Conservation (phyloP, 1,140 invertebrate species). For the Lepidurus arcticus region DNA sequence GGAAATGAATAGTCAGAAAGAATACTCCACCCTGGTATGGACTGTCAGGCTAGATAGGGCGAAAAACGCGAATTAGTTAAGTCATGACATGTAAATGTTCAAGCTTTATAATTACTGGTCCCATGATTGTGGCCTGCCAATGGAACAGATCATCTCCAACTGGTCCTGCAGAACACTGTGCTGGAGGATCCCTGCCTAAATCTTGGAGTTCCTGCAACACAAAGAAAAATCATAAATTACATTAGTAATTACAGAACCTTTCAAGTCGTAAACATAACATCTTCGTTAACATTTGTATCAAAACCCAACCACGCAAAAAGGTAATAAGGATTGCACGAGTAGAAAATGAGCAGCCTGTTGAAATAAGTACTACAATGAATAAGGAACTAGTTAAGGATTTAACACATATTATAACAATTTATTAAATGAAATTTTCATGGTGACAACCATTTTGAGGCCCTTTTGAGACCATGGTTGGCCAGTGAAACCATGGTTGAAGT, state of each 20-base stretch:
- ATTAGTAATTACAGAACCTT: no score
- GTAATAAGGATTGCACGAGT: no score
- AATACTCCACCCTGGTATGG: slow-evolving; percentile 99
- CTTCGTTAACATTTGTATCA: no score
- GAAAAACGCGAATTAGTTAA: slow-evolving; percentile 30
- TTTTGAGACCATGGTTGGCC: neutral
- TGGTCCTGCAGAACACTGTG: slow-evolving; percentile 96
- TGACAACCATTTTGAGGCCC: neutral
- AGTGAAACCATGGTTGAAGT: neutral
- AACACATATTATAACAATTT: neutral
- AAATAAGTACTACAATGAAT: slow-evolving; percentile 43
- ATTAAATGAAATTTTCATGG: neutral
- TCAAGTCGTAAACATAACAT: no score
- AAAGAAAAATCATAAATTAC: slow-evolving; percentile 32
- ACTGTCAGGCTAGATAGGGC: slow-evolving; percentile 79
- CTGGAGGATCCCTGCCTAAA: slow-evolving; percentile 94
- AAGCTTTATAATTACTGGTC: slow-evolving; percentile 72
- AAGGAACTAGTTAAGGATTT: slow-evolving; percentile 45
- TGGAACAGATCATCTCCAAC: slow-evolving; percentile 97
- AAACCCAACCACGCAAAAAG: no score
- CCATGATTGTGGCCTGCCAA: slow-evolving; percentile 98
- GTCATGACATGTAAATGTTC: slow-evolving; percentile 6
- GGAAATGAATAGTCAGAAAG: slow-evolving; percentile 99
- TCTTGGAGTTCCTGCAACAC: slow-evolving; percentile 87
- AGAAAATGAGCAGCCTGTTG: no score